Conservation (phyloP, 2,797 vertebrate species). For the Fistularia commersonii region DNA sequence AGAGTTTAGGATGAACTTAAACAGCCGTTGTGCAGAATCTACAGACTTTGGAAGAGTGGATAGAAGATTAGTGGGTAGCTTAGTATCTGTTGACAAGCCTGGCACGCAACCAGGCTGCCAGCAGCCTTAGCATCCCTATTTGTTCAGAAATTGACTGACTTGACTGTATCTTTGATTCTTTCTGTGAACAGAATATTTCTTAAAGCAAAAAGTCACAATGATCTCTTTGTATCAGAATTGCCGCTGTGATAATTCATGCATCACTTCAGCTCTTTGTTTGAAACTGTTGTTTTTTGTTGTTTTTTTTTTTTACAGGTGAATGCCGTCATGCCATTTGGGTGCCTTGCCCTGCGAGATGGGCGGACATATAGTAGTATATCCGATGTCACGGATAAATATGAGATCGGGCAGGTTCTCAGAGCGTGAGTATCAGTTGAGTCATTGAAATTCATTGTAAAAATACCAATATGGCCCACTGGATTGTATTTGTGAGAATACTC, state of each 20-base stretch:
- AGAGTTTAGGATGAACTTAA: slow-evolving; percentile 60
- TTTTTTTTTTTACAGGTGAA: slow-evolving; percentile 65
- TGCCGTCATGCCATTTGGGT: slow-evolving; percentile 87
- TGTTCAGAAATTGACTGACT: slow-evolving; percentile 28
- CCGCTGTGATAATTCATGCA: slow-evolving; percentile 8
- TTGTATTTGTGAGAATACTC: no score
- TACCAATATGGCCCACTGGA: no score
- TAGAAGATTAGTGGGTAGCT: slow-evolving; percentile 62
- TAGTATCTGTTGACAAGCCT: slow-evolving; percentile 64
- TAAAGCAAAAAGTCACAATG: slow-evolving; percentile 23
- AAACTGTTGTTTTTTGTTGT: slow-evolving; percentile 14
- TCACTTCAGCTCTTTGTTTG: slow-evolving; percentile 1
- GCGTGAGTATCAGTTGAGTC: slow-evolving; percentile 73
- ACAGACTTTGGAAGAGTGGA: slow-evolving; percentile 52
- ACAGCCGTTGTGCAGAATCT: slow-evolving; percentile 58
- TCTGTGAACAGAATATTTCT: slow-evolving; percentile 22
- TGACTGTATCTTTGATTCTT: slow-evolving; percentile 21
- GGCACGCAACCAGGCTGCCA: slow-evolving; percentile 54
- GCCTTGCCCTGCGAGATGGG: slow-evolving; percentile 85
- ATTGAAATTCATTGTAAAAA: neutral
- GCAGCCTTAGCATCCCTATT: slow-evolving; percentile 40
- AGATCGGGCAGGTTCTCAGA: slow-evolving; percentile 83
- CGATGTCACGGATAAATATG: slow-evolving; percentile 86
- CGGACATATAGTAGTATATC: slow-evolving; percentile 79
- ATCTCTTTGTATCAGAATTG: slow-evolving; percentile 26